A percentile compares a stretch with the other conserved stretches of the same genome.
Conservation (phyloP, 2,888 invertebrate species). For the Macrosiphum euphorbiae region DNA sequence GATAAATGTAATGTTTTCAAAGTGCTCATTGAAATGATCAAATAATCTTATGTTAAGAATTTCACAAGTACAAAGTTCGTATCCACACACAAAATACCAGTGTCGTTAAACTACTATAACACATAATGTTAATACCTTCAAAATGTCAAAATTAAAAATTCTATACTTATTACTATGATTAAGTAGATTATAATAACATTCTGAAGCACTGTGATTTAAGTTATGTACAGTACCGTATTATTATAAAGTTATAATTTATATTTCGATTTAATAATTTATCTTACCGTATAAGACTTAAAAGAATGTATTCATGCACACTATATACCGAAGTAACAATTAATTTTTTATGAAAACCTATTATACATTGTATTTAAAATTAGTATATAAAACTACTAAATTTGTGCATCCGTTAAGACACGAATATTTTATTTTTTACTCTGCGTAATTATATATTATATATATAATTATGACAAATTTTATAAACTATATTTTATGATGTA, state of each 20-base stretch:
- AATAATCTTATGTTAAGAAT: constrained; percentile 53
- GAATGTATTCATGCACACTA: constrained; percentile 6
- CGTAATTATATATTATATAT: constrained; percentile 31
- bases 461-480: constrained; percentile 31
- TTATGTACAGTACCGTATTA: constrained; percentile 40
- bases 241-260: constrained; percentile 37
- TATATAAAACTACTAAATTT: neutral
- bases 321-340: constrained; percentile 44
- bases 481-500: constrained; percentile 47
- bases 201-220: constrained; percentile 47
- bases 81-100: constrained; percentile 30
- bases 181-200: constrained; percentile 44
- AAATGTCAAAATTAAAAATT: constrained; percentile 30
- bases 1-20: constrained; percentile 42
- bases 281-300: constrained; percentile 41
- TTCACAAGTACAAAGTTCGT: constrained; percentile 54
- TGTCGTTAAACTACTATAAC: neutral
- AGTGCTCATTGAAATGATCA: constrained; percentile 60
- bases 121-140: neutral
- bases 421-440: constrained; percentile 19
- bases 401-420: neutral
- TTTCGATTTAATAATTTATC: constrained; percentile 53
- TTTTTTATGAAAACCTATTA: neutral
- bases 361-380: constrained; percentile 22
- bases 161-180: constrained; percentile 37